Evolutionary conservation across 2,113 vertebrate species (phyloP), one percentile per base, ranked within the genome.

Genomic region (Hystrix cristata): DNA sequence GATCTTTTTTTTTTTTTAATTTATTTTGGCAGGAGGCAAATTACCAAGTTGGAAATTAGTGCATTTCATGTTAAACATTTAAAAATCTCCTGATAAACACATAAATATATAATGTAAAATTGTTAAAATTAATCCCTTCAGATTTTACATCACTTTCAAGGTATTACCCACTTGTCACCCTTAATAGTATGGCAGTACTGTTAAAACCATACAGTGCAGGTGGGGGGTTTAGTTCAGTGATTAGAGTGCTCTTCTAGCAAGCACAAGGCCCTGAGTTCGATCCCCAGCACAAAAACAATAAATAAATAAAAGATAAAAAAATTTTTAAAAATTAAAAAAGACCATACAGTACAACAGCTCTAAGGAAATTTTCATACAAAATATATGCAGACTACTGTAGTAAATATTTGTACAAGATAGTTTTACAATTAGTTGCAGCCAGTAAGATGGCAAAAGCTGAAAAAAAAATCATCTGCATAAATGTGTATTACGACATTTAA

Each of bases 31-130:
- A 81, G n/a, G 51, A 78, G 5, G 78, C 3, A 29, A 31, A 11
- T 78, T 71, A 87, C 5, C 53, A 95, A 82, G 29, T 78, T 76
- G 88, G 15, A 53, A 31, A 85, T n/a, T 62, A 94, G 25, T 89
- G 12, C 60, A 11, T 51, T 31, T 62, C 53, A 94, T 67, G 5
- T 88, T 62, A 80, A 95, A 65, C 12, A 93, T 29, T 64, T 79
- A 91, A 87, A 87, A 93, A 65, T 67, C 46, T 74, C 14, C 38
- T 74, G 76, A 57, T 57, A 16, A 2, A 69, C 71, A 93, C 53
- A 10, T 31, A 88, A 94, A 64, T 72, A 43, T 38, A 9, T 57
- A 46, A 86, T 16, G 86, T 69, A 21, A 76, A 69, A 88, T 25
- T 71, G 7, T 76, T n/a, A 90, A 76, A 65, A 86, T 43, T 55